Evolutionary conservation across 2,888 invertebrate genomes (phyloP), one percentile per base, ranked within the genome.

Genomic region (Volucella zonaria): DNA sequence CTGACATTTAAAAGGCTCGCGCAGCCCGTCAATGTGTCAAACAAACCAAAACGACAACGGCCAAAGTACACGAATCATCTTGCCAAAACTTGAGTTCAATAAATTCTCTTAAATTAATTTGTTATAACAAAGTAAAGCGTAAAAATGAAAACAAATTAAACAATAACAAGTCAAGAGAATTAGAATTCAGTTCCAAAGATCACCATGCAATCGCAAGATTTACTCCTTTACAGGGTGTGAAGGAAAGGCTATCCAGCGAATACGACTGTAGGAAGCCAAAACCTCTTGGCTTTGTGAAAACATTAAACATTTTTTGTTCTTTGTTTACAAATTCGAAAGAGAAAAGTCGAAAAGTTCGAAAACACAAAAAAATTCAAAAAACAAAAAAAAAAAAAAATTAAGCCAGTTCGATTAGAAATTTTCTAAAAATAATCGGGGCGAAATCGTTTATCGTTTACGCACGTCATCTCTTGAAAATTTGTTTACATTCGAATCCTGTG

Each of bases 401-500:
- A 62, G 45, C n/a, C 18, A 14, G 0, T 11, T n/a, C 23, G 42
- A 40, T n/a, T 3, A 9, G 47, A 45, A 42, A 10, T 59, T 18
- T 70, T 74, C 83, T 80, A 85, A 76, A 85, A 85, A 85, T 85
- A 83, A 14, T 45, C 4, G 18, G 11, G 54, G 31, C 31, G 31
- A 31, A 31, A 31, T 31, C 31, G 31, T 31, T 31, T 71, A 83
- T 59, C 75, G 75, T 79, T 78, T 82, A 81, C 70, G 64, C 66
- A 82, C 87, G 82, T 76, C 86, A 79, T 75, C 73, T 31, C 31
- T 31, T 6, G 31, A 31, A 31, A 67, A 76, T 86, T 79, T 86
- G 80, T 87, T 87, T 85, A 85, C 78, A 85, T 70, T 82, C 45
- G 40, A 66, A 76, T 79, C 67, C 47, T 68, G 31, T 31, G 31